Conservation (phyloP, 1,140 invertebrate species). For the Scaptodrosophila lebanonensis region DNA sequence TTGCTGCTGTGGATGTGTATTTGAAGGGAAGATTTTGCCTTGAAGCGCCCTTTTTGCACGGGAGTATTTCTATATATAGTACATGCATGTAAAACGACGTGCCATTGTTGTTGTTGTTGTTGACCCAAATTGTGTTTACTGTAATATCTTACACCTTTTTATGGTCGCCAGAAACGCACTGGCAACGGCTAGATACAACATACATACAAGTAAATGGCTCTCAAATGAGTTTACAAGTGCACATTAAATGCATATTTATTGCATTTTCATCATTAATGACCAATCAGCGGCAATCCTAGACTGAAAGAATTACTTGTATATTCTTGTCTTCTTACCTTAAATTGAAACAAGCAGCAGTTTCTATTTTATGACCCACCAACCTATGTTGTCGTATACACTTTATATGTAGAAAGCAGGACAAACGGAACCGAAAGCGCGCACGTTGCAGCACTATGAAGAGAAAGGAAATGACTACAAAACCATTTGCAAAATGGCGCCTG, state of each 20-base stretch:
- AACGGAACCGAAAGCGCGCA: not conserved
- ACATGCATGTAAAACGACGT: not conserved
- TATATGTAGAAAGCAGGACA: conserved; percentile 1
- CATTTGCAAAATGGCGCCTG: conserved; percentile 57
- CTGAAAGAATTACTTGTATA: too few species aligned
- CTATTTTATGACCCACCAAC: too few species aligned
- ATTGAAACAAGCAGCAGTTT: too few species aligned
- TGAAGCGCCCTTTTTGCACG: conserved; percentile 3
- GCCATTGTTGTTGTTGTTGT: not conserved
- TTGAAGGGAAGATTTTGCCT: conserved; percentile 16
- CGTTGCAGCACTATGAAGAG: conserved; percentile 51
- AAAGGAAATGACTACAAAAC: conserved; percentile 52
- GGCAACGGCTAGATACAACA: too few species aligned
- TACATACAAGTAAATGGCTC: conserved; percentile 60
- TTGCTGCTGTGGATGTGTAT: conserved; percentile 40
- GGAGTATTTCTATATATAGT: conserved; percentile 8
- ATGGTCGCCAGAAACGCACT: conserved; percentile 13
- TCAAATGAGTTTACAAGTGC: conserved; percentile 70
- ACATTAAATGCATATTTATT: conserved; percentile 74
- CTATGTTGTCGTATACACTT: too few species aligned
- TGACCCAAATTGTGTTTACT: conserved; percentile 52
- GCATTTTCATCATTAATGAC: conserved; percentile 73
- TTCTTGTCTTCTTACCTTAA: too few species aligned
- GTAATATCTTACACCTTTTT: conserved; percentile 66
- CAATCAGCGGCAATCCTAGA: conserved; percentile 19